Evolutionary conservation across 2,888 invertebrate genomes (phyloP).

Genomic region (Metopia argyrocephala): DNA sequence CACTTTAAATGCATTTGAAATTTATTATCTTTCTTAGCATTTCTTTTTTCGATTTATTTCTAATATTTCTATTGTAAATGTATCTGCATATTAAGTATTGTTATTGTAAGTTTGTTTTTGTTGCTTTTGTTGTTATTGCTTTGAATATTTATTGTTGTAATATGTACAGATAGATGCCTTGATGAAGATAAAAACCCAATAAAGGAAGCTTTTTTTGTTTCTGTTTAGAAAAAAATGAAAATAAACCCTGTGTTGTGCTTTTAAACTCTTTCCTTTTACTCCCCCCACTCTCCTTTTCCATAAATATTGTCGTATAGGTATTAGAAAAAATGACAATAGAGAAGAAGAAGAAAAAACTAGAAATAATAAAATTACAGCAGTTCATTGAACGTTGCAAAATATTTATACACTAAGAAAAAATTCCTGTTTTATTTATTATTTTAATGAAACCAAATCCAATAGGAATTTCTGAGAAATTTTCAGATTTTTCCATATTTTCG

Average conservation of each 20-base stretch:
- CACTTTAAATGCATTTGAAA: slow-evolving; percentile 55
- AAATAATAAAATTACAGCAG: slow-evolving; percentile 49
- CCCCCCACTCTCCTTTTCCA: not conserved
- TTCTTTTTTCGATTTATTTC: slow-evolving; percentile 32
- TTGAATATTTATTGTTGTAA: slow-evolving; percentile 28
- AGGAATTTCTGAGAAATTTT: too few relatives aligned
- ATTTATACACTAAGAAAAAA: slow-evolving; percentile 49
- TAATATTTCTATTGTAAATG: slow-evolving; percentile 54
- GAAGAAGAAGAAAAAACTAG: slow-evolving; percentile 14
- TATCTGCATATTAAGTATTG: slow-evolving; percentile 61
- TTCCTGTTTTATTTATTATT: not conserved
- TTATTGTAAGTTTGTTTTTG: slow-evolving; percentile 33
- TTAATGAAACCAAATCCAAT: not conserved
- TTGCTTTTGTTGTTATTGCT: slow-evolving; percentile 33
- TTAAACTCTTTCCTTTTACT: not conserved
- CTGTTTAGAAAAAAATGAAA: not conserved
- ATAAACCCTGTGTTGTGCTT: slow-evolving; percentile 42
- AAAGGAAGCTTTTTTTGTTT: slow-evolving; percentile 59
- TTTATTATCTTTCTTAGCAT: not conserved
- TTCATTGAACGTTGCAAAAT: slow-evolving; percentile 52
- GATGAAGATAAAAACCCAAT: slow-evolving; percentile 62
- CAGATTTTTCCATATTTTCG: too few relatives aligned
- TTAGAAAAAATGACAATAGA: slow-evolving; percentile 54
- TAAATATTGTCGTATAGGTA: not conserved
- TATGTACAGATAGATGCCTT: slow-evolving; percentile 61